Evolutionary conservation across 2,113 vertebrate species (phyloP).

Genomic region (Siniperca chuatsi): DNA sequence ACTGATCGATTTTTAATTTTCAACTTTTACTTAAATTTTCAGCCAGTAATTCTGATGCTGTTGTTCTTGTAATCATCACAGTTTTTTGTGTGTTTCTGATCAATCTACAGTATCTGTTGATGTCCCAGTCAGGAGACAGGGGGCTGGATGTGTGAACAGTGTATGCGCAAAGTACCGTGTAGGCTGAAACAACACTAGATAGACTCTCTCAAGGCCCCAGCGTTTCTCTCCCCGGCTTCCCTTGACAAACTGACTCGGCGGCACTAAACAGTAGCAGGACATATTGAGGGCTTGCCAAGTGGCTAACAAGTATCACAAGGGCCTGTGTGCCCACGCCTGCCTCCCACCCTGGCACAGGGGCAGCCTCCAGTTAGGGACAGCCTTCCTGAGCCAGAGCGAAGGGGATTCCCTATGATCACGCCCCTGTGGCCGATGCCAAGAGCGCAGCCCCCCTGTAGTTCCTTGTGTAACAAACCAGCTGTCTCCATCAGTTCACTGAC

Average conservation of each 20-base stretch:
- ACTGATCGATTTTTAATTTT: conserved; percentile 16
- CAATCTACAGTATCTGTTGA: conserved; percentile 5
- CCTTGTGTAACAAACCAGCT: conserved; percentile 83
- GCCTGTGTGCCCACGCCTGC: conserved; percentile 73
- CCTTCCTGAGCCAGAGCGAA: conserved; percentile 72
- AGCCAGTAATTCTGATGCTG: conserved; percentile 6
- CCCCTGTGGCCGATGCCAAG: conserved; percentile 76
- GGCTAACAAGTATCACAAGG: conserved; percentile 80
- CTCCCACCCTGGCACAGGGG: conserved; percentile 79
- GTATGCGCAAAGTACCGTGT: conserved; percentile 47
- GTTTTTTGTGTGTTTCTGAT: conserved; percentile 30
- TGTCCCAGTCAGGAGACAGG: conserved; percentile 33
- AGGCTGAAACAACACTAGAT: conserved; percentile 63
- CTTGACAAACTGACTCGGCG: conserved; percentile 75
- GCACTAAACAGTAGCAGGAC: conserved; percentile 76
- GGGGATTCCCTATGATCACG: conserved; percentile 84
- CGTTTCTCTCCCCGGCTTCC: conserved; percentile 59
- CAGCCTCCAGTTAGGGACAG: conserved; percentile 73
- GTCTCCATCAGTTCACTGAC: conserved; percentile 83
- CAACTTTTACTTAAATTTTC: not conserved
- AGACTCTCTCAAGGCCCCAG: conserved; percentile 62
- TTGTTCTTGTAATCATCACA: conserved; percentile 10
- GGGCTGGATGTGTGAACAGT: conserved; percentile 34
- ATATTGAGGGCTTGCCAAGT: conserved; percentile 79
- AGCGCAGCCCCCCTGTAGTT: conserved; percentile 74